Evolutionary conservation across 2,113 vertebrate species (phyloP), one percentile per base, ranked within the genome.

Genomic region (Xiphophorus hellerii): DNA sequence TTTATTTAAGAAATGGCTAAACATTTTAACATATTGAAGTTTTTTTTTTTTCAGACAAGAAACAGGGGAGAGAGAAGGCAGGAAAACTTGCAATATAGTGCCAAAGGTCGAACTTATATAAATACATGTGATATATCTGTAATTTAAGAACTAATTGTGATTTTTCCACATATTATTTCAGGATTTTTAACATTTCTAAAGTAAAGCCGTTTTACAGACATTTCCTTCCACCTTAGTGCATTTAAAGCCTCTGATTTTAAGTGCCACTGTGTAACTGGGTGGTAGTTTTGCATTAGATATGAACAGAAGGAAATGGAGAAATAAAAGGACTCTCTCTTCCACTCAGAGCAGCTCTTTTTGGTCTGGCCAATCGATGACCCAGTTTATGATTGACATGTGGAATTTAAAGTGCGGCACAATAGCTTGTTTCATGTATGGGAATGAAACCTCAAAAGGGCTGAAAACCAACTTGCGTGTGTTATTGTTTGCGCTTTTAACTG

Each of bases 291-390:
- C 28, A 44, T 37, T 39, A 39, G 44, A 54, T 78, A 88, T 78
- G 60, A 85, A 74, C 28, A 28, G 4, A 51, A 80, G 64, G 44
- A 81, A 85, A 87, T 72, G 60, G 63, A 74, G 72, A 82, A 60
- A 69, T 74, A 42, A 85, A 86, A 62, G 62, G 82, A 85, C 73
- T 82, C 58, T 20, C 72, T 83, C 84, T 77, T 78, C 76, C 81
- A 31, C 71, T 72, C 67, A 68, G 66, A 74, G 10, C 54, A 73
- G 74, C 60, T 28, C 70, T 35, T 69, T 62, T 37, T 58, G 73
- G 69, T 81, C 78, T 77, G 71, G 80, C 73, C 81, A 62, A 87
- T 89, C 76, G 77, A 67, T 66, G 71, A 74, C 48, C 66, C 39
- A 62, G 48, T 71, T 54, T 35, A 12, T 85, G 87, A 89, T 33